These are phyloP conservation scores for Augochlora pura DNA, from an alignment of 1,140 invertebrate genomes.

Conservation along the genomic window DNA sequence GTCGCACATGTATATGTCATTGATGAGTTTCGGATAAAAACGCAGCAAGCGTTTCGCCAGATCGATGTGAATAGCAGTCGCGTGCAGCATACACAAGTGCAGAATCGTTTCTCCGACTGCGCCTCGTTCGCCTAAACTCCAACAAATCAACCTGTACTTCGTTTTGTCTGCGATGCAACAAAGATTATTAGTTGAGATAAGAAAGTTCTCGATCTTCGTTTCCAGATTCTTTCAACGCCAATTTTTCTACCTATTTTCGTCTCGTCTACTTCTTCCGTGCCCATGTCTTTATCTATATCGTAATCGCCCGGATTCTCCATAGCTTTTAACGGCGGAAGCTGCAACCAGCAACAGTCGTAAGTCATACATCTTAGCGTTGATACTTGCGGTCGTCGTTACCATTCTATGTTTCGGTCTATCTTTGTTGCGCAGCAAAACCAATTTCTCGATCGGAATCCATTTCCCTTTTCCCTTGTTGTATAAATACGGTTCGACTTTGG, in stretches of 20 bases:
- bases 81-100: slow-evolving; percentile 95
- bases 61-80: slow-evolving; percentile 94
- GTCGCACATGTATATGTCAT: slow-evolving; percentile 97
- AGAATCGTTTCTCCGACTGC: slow-evolving; percentile 97
- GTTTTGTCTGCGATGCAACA: slow-evolving; percentile 79
- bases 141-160: slow-evolving; percentile 93
- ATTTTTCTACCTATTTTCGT: slow-evolving; percentile 71
- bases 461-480: slow-evolving; percentile 96
- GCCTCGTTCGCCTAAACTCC: slow-evolving; percentile 95
- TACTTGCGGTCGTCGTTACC: slow-evolving; percentile 75
- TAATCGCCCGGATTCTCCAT: slow-evolving; percentile 92
- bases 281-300: slow-evolving; percentile 87
- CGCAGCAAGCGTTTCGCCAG: slow-evolving; percentile 94
- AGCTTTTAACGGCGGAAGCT: slow-evolving; percentile 86
- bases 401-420: slow-evolving; percentile 90
- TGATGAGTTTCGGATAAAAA: slow-evolving; percentile 96
- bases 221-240: too few relatives aligned
- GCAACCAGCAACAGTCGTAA: slow-evolving; percentile 31
- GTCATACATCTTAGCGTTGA: too few relatives aligned
- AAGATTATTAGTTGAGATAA: too few relatives aligned
- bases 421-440: slow-evolving; percentile 93
- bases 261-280: slow-evolving; percentile 69
- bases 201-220: too few relatives aligned
- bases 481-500: slow-evolving; percentile 94
- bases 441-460: slow-evolving; percentile 91